phyloP scores from a whole-genome alignment of 2,797 vertebrate species.

The Percopsis omiscomaycus region DNA sequence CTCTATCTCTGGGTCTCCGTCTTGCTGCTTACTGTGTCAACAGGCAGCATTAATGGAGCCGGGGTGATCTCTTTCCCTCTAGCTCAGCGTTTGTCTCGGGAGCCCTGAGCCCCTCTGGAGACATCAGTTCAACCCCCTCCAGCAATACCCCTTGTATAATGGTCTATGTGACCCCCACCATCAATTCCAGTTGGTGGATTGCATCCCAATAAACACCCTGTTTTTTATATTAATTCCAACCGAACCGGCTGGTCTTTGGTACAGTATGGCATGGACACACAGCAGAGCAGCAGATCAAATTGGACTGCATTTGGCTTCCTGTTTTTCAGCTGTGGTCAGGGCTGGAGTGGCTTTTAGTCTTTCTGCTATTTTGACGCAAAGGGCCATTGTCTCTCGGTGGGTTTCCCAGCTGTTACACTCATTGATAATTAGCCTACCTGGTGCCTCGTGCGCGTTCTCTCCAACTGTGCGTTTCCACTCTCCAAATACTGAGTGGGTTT shows the following conservation, averaged over 20 bases:
- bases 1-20: background rate
- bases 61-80: background rate
- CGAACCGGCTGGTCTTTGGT: conserved; percentile 4
- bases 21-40: conserved; percentile 8
- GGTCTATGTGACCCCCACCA: conserved; percentile 26
- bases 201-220: background rate
- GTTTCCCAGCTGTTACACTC: background rate
- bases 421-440: background rate
- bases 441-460: conserved; percentile 39
- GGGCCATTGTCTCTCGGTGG: conserved; percentile 11
- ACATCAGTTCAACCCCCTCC: conserved; percentile 45
- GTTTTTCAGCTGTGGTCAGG: background rate
- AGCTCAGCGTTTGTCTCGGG: background rate
- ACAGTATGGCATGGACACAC: background rate
- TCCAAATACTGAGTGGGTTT: conserved; percentile 5
- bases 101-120: conserved; percentile 22
- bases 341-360: conserved; percentile 9
- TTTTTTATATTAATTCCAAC: too few species aligned
- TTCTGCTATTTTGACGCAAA: conserved; percentile 23
- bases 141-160: conserved; percentile 42
- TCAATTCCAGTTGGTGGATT: conserved; percentile 7
- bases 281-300: background rate
- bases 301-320: background rate
- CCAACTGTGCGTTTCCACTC: conserved; percentile 15
- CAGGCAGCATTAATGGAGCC: conserved; percentile 14